These are phyloP conservation scores for Eucera pruinosa DNA, from an alignment of 2,888 invertebrate species.

Conservation along the genomic window DNA sequence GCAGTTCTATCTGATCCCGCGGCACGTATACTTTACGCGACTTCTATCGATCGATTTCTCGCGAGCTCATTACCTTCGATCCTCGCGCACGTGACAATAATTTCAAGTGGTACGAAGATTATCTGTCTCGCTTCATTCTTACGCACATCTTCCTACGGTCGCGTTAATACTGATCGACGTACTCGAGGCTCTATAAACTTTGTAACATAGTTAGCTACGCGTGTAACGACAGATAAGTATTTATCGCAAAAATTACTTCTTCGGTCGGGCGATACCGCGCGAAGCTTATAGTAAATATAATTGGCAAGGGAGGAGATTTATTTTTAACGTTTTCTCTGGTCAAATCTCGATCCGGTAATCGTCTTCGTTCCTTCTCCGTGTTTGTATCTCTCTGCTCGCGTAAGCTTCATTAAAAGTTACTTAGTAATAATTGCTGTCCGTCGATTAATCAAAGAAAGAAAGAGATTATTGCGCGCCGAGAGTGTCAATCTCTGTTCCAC, in stretches of 20 bases:
- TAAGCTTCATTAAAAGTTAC: conserved; percentile 14
- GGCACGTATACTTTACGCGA: conserved; percentile 56
- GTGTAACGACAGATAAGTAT: too few species aligned
- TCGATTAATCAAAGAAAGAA: not conserved
- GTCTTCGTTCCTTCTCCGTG: not conserved
- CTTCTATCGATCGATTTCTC: conserved; percentile 47
- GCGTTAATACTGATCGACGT: too few species aligned
- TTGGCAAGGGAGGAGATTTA: conserved; percentile 30
- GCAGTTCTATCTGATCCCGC: conserved; percentile 67
- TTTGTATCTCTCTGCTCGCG: conserved; percentile 4
- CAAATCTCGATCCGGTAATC: conserved; percentile 4
- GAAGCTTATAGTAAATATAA: conserved; percentile 25
- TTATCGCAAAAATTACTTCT: too few species aligned
- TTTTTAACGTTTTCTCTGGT: conserved; percentile 35
- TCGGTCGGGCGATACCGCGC: not conserved
- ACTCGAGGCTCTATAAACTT: too few species aligned
- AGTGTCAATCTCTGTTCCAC: not conserved
- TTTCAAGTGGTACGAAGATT: conserved; percentile 9
- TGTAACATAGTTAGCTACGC: too few species aligned
- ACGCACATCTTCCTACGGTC: not conserved
- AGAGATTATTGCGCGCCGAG: not conserved
- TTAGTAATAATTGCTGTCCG: not conserved
- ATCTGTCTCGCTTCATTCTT: not conserved
- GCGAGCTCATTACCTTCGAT: conserved; percentile 18
- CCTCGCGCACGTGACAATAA: conserved; percentile 21